Base-by-base conservation (phyloP, 2,113 vertebrate genomes). In the Percopsis transmontana region DNA sequence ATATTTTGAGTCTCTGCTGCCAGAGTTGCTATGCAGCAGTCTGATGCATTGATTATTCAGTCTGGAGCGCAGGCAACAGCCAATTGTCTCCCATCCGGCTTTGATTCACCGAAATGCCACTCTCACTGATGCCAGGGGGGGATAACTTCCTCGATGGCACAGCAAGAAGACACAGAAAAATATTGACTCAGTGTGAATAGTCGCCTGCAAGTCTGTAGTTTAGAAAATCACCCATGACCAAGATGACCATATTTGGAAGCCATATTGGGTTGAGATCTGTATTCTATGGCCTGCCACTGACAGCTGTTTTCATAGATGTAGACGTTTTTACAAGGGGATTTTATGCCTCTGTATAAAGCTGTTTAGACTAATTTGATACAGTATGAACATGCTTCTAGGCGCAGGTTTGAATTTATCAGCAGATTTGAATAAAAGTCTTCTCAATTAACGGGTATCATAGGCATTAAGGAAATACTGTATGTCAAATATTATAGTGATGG, bases 31-130 rank as follows among this genome's bases (percentile, higher is more conserved):
- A 70, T 53, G 67, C 81, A 76, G 73, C 81, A 70, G 68, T 69
- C 75, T 78, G 74, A 74, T 72, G 80, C 58, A 85, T 70, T 72
- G 69, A 86, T 80, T 72, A 72, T 81, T 72, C 74, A 68, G 75
- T 74, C 59, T 38, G 6, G 62, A 80, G 72, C 58, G 61, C 63
- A 77, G 75, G 27, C 27, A 33, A 77, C 75, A 74, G 68, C 73
- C 71, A 68, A 74, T 79, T 74, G 84, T 88, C 77, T 77, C 67
- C 33, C 58, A 58, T 62, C 70, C 67, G 14, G 66, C 80, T 81
- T 65, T 85, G 76, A 83, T 85, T 78, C 12, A 40, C 65, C 71
- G 66, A 81, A 79, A 81, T 81, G 72, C 74, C 81, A 77, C 50
- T 67, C 58, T 40, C 68, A 80, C 62, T 53, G 81, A 87, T 82